A percentile compares a stretch with the other conserved stretches of the same genome.
Evolutionary conservation across 2,113 vertebrate species (phyloP).

Genomic region (Gasterosteus aculeatus): DNA sequence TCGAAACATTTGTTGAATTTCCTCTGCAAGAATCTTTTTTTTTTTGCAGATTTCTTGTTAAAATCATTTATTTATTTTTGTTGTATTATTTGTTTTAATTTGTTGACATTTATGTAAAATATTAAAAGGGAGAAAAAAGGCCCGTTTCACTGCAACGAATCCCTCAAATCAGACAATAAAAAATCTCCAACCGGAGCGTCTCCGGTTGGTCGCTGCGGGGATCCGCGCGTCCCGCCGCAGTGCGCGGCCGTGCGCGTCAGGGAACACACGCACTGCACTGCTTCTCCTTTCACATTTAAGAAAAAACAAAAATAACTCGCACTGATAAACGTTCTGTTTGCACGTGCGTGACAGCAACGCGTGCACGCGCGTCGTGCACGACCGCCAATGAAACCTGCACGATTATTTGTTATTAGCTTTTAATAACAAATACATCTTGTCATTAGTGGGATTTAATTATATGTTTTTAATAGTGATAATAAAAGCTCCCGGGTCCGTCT

Average conservation of each 20-base stretch:
- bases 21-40: background rate
- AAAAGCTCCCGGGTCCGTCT: slow-evolving; percentile 14
- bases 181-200: background rate
- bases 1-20: slow-evolving; percentile 30
- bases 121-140: too few relatives aligned
- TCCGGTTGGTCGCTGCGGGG: background rate
- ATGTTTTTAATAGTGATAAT: background rate
- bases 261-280: too few relatives aligned
- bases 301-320: too few relatives aligned
- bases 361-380: slow-evolving; percentile 7
- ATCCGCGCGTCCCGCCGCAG: slow-evolving; percentile 33
- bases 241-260: slow-evolving; percentile 2
- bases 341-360: background rate
- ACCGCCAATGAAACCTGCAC: background rate
- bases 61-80: background rate
- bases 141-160: background rate
- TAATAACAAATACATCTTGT: too few relatives aligned
- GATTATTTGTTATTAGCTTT: background rate
- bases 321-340: background rate
- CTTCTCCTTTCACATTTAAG: too few relatives aligned
- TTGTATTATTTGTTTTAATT: background rate
- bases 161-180: background rate
- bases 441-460: background rate
- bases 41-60: background rate
- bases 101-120: too few relatives aligned